Conservation (phyloP, 2,888 invertebrate species). For the Mythimna pallens region DNA sequence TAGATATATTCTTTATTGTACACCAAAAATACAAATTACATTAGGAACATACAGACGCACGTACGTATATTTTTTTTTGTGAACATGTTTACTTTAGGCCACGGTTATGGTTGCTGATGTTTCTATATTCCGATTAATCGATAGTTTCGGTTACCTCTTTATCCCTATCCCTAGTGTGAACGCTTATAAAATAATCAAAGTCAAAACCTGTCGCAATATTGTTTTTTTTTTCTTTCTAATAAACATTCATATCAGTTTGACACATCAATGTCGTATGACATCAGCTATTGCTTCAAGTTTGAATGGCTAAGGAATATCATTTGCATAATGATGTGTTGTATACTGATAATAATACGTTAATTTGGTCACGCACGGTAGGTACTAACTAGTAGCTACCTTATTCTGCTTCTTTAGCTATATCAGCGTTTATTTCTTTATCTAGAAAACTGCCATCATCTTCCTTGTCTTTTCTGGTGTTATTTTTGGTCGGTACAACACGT, state of each 20-base stretch:
- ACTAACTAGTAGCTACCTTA: not conserved
- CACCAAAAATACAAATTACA: too few species aligned
- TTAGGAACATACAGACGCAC: too few species aligned
- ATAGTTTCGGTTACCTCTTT: too few species aligned
- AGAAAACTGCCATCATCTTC: too few species aligned
- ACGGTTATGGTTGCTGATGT: too few species aligned
- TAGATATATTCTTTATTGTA: too few species aligned
- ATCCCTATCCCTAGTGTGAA: not conserved
- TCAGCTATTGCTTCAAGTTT: constrained; percentile 22
- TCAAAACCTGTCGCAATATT: not conserved
- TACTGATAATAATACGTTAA: constrained; percentile 21
- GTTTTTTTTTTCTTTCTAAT: not conserved
- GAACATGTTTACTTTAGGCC: too few species aligned
- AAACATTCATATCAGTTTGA: constrained; percentile 7
- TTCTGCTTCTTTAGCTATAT: not conserved
- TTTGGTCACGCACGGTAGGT: constrained; percentile 13
- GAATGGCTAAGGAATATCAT: constrained; percentile 15
- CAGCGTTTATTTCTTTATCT: not conserved
- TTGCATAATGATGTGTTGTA: constrained; percentile 30
- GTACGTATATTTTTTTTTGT: too few species aligned
- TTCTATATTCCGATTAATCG: too few species aligned
- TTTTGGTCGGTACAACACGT: too few species aligned
- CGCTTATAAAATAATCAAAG: constrained; percentile 1
- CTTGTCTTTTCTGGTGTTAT: too few species aligned
- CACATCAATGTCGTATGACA: constrained; percentile 17